These are phyloP conservation scores for Esox lucius DNA, from an alignment of 2,797 vertebrate species.

Conservation along the genomic window DNA sequence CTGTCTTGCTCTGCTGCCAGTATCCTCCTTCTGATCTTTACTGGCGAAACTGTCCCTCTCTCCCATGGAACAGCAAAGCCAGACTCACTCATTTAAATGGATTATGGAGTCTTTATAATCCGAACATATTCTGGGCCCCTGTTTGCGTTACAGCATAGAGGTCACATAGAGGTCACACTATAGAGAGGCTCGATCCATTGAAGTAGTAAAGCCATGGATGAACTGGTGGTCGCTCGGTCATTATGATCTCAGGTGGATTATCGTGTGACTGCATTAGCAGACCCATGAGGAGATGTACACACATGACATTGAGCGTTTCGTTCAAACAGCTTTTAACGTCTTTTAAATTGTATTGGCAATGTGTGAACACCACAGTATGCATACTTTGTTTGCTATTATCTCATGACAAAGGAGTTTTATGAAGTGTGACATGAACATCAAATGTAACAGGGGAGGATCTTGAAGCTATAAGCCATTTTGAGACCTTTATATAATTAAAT, in stretches of 20 bases:
- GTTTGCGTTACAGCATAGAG: background rate
- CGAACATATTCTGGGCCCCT: background rate
- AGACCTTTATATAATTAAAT: too few relatives aligned
- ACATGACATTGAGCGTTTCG: background rate
- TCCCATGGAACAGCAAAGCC: background rate
- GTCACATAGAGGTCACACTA: background rate
- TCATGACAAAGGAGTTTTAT: too few relatives aligned
- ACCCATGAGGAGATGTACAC: background rate
- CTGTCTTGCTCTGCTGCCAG: conserved; percentile 9
- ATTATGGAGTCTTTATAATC: background rate
- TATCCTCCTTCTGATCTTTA: conserved; percentile 17
- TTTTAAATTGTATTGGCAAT: background rate
- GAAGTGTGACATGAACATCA: too few relatives aligned
- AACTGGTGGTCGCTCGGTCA: background rate
- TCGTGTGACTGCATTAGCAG: background rate
- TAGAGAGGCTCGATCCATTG: background rate
- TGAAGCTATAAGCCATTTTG: too few relatives aligned
- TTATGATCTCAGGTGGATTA: background rate
- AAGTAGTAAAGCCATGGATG: background rate
- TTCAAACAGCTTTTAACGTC: background rate
- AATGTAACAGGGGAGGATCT: too few relatives aligned
- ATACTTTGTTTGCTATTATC: background rate
- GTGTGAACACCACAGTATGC: background rate
- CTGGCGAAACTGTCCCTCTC: background rate
- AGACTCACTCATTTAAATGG: conserved; percentile 5